Base-by-base conservation (phyloP, 2,888 invertebrate genomes). In the Chalcosyrphus nemorum region DNA sequence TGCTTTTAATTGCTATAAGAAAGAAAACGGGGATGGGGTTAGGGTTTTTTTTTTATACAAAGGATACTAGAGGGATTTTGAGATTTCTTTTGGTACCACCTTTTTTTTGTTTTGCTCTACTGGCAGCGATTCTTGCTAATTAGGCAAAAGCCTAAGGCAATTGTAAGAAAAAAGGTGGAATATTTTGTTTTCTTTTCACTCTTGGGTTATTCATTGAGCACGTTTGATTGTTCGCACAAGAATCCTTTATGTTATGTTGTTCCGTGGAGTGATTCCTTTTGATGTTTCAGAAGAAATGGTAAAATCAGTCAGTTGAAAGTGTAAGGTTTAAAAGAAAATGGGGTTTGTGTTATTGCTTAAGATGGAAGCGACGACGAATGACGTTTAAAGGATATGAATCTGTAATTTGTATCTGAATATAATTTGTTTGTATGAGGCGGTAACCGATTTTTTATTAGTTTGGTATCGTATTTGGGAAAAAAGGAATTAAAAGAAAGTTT, bases 181-280 rank as follows among this genome's bases (percentile, higher is more conserved):
- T 65, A 66, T 72, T 61, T 19, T 63, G 45, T 29, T 24, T 19
- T 5, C 13, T 1, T 68, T 43, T 35, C n/a, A 29, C 21, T 38
- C 43, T 38, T 54, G 54, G 54, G 24, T 47, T 74, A 65, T 74
- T 75, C 75, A 65, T 56, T 38, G 56, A 66, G 50, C 29, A 50
- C 52, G 59, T 59, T 76, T 76, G 57, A 68, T 76, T 76, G 57
- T 76, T 76, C 45, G n/a, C 41, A 27, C 43, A 9, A 32, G 61
- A 29, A 43, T 54, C 52, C 24, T 43, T 61, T 71, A 9, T 41
- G 5, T 32, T 13, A 1, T 43, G 4, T 43, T 45, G 19, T 21
- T 13, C 24, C 24, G n/a, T 57, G 13, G 47, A 59, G 27, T 41
- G 27, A 41, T 47, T 61, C 15, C 72, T 19, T 72, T 72, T 72